A percentile compares a stretch with the other conserved stretches of the same genome.
Conservation (phyloP, 2,888 invertebrate species). For the Tethea ocularis region DNA sequence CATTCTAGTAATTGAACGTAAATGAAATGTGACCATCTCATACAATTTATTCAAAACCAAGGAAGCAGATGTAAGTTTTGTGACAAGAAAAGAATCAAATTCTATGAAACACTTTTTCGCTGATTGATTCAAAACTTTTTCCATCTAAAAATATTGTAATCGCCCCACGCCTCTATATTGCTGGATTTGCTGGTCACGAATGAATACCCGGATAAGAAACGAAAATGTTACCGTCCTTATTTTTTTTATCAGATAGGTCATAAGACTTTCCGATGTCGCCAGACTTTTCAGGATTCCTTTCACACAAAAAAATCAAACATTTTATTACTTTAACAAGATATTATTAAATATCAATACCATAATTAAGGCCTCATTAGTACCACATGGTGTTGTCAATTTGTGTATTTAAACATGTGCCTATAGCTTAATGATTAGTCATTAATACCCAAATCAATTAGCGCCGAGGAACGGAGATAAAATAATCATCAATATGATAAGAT, state of each 20-base stretch:
- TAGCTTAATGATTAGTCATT: conserved; percentile 40
- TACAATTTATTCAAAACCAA: conserved; percentile 19
- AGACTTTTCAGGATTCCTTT: no score
- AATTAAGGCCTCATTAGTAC: conserved; percentile 12
- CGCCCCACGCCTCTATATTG: no score
- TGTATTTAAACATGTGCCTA: conserved; percentile 12
- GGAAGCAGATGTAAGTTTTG: conserved; percentile 21
- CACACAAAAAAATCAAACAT: no score
- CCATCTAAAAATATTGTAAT: no score
- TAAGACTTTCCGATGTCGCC: no score
- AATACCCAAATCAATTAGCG: conserved; percentile 56
- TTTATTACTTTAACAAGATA: no score
- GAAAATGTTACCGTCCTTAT: no score
- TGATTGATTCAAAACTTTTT: no score
- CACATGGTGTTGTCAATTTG: conserved; percentile 26
- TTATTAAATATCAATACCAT: background rate
- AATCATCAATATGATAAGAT: conserved; percentile 53
- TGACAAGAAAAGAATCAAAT: background rate
- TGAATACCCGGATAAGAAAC: no score
- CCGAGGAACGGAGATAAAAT: conserved; percentile 43
- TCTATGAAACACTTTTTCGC: conserved; percentile 1
- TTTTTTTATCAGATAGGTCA: no score
- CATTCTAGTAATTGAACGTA: conserved; percentile 15
- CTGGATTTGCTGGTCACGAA: no score
- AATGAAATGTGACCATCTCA: conserved; percentile 18